These are phyloP conservation scores for Netelia melanura DNA, from an alignment of 2,888 invertebrate species.

Conservation along the genomic window DNA sequence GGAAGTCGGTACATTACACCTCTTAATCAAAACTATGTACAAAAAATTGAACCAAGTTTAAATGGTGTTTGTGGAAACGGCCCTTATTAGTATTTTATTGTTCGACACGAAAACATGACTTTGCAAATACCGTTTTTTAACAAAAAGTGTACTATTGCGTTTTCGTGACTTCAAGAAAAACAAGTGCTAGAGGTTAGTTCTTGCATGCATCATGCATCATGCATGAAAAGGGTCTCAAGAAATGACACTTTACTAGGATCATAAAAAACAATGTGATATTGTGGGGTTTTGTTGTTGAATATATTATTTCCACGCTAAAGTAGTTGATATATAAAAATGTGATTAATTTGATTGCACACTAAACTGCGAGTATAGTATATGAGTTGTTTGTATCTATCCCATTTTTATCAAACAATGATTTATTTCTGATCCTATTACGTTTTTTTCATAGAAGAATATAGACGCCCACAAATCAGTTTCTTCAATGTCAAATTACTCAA, in stretches of 20 bases:
- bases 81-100: not conserved
- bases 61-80: too few relatives aligned
- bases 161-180: not conserved
- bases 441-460: constrained; percentile 3
- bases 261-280: constrained; percentile 2
- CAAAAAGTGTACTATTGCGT: not conserved
- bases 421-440: not conserved
- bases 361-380: not conserved
- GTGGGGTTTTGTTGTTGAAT: constrained; percentile 3
- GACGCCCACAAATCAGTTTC: not conserved
- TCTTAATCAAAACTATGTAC: too few relatives aligned
- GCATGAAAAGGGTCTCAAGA: not conserved
- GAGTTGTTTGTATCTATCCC: not conserved
- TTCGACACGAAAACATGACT: not conserved
- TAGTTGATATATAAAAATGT: not conserved
- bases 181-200: constrained; percentile 3
- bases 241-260: not conserved
- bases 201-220: not conserved
- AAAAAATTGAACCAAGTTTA: too few relatives aligned
- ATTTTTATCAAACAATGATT: not conserved
- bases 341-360: constrained; percentile 1
- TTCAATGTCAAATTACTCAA: not conserved
- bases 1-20: too few relatives aligned
- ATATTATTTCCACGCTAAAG: constrained; percentile 1
- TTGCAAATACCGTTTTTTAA: not conserved